Evolutionary conservation across 1,140 invertebrate genomes (phyloP).

Genomic region (Spodoptera frugiperda): DNA sequence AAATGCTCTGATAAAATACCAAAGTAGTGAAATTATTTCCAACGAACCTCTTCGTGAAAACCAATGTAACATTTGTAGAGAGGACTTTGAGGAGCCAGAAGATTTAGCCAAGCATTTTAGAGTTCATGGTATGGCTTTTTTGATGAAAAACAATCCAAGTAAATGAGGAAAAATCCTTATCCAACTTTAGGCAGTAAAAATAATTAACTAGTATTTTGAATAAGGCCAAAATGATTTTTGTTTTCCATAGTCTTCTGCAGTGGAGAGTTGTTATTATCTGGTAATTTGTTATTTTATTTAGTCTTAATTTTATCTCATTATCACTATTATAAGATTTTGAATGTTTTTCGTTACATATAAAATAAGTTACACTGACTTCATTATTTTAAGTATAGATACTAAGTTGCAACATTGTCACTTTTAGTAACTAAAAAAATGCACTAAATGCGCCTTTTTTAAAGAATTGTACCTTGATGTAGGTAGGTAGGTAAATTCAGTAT

Average conservation of each 20-base stretch:
- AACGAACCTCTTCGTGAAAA: conserved; percentile 86
- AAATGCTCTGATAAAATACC: conserved; percentile 81
- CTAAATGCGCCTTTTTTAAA: too few species aligned
- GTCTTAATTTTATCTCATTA: background rate
- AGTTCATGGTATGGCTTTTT: conserved; percentile 90
- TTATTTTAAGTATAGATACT: too few species aligned
- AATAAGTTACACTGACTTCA: too few species aligned
- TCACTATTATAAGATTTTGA: too few species aligned
- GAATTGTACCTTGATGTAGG: too few species aligned
- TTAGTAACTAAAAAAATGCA: too few species aligned
- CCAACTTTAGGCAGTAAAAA: too few species aligned
- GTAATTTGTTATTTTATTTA: background rate
- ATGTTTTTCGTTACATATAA: too few species aligned
- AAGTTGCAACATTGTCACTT: too few species aligned
- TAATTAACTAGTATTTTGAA: too few species aligned
- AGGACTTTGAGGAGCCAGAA: conserved; percentile 86
- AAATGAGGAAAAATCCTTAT: conserved; percentile 11
- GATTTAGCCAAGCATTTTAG: conserved; percentile 88
- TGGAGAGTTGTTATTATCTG: background rate
- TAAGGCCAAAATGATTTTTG: too few species aligned
- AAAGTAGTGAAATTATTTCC: conserved; percentile 63
- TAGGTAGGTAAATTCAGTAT: too few species aligned
- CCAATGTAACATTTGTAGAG: conserved; percentile 89
- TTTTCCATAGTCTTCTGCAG: background rate
- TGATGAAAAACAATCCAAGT: conserved; percentile 81